Evolutionary conservation across 2,113 vertebrate species (phyloP).

Genomic region (Cebidichthys violaceus): DNA sequence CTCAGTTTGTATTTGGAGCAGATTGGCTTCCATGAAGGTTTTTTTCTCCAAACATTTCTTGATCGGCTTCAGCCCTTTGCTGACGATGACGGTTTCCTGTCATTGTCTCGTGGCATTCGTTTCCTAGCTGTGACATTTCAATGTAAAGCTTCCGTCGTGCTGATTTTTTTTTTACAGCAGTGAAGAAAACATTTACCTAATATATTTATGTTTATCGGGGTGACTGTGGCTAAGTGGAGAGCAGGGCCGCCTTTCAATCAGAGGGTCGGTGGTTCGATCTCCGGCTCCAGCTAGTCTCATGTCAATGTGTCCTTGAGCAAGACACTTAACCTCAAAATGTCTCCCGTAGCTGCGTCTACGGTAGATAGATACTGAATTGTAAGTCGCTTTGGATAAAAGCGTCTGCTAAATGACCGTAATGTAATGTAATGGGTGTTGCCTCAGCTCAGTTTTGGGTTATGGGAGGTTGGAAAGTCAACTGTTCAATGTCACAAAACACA

Average conservation of each 20-base stretch:
- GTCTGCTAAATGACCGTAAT: too few species aligned
- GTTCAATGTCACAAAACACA: not conserved
- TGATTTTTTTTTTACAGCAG: not conserved
- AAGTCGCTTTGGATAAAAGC: too few species aligned
- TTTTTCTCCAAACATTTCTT: not conserved
- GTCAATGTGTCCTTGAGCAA: too few species aligned
- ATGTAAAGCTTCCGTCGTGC: slow-evolving; percentile 4
- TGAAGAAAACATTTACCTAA: slow-evolving; percentile 4
- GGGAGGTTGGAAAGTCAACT: not conserved
- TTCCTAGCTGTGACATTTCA: slow-evolving; percentile 32
- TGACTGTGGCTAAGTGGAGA: too few species aligned
- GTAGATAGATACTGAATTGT: too few species aligned
- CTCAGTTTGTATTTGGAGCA: slow-evolving; percentile 26
- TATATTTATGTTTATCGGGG: not conserved
- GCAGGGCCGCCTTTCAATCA: too few species aligned
- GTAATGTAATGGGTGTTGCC: not conserved
- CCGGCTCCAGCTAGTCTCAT: too few species aligned
- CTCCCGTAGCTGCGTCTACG: too few species aligned
- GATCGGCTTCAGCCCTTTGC: not conserved
- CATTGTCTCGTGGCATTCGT: slow-evolving; percentile 47
- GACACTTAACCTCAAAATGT: too few species aligned
- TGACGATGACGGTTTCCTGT: slow-evolving; percentile 25
- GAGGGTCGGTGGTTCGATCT: too few species aligned
- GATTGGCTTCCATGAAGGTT: not conserved
- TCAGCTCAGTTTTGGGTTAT: not conserved